A percentile compares a stretch with the other conserved stretches of the same genome.
Conservation (phyloP, 2,888 invertebrate genomes). For the Trachelus tabidus region DNA sequence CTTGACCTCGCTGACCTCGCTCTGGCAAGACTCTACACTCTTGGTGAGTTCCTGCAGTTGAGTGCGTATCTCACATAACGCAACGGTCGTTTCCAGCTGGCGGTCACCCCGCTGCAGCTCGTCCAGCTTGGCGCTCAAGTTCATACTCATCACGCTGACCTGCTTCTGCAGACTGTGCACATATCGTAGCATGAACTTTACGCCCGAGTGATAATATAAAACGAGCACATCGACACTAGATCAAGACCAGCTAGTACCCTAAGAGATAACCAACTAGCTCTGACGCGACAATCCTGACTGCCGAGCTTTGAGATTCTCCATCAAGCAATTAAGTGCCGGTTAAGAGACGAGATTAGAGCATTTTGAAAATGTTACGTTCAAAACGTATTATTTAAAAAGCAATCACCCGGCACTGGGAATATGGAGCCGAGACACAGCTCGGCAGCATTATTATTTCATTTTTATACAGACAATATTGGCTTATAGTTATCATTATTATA, state of each 20-base stretch:
- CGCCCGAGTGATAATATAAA: slow-evolving; percentile 8
- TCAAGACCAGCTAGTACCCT: slow-evolving; percentile 44
- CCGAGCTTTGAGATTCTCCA: slow-evolving; percentile 34
- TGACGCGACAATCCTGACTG: slow-evolving; percentile 31
- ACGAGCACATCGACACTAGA: slow-evolving; percentile 36
- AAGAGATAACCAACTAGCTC: slow-evolving; percentile 38
- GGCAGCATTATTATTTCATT: slow-evolving; percentile 29
- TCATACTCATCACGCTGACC: slow-evolving; percentile 98
- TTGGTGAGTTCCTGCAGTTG: slow-evolving; percentile 94
- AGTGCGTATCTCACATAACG: slow-evolving; percentile 91
- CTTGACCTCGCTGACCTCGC: slow-evolving; percentile 93
- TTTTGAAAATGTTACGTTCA: neutral
- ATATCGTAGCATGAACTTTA: slow-evolving; percentile 26
- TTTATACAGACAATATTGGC: neutral
- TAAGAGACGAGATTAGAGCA: neutral
- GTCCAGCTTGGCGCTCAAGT: slow-evolving; percentile 93
- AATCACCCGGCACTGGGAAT: neutral
- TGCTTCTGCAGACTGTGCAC: slow-evolving; percentile 91
- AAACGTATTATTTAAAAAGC: neutral
- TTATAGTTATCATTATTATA: slow-evolving; percentile 8
- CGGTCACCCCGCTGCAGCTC: slow-evolving; percentile 90
- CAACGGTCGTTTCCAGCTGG: slow-evolving; percentile 92
- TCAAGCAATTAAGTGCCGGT: neutral
- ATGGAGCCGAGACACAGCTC: slow-evolving; percentile 27
- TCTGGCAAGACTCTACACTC: slow-evolving; percentile 94